Evolutionary conservation across 30 jellyfish, hydroid and myxozoan species (phyloP).

Genomic region (Hydractinia echinata): DNA sequence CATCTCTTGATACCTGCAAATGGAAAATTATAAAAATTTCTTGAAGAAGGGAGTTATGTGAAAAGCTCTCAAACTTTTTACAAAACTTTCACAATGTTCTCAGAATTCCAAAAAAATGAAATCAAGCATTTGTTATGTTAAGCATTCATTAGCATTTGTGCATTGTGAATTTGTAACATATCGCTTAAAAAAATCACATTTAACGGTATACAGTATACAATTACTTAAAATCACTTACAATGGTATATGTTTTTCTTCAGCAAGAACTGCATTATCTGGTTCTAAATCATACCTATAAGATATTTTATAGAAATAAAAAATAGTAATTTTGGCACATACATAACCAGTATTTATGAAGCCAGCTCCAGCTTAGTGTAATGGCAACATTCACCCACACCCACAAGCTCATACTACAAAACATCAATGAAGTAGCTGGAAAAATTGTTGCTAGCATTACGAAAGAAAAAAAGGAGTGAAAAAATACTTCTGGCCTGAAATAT

Average conservation of each 20-base stretch:
- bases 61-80: neutral
- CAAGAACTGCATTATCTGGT: conserved; percentile 79
- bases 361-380: too few species aligned
- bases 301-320: neutral
- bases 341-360: neutral
- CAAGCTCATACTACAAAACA: neutral
- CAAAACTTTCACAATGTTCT: too few species aligned
- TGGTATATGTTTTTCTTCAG: conserved; percentile 81
- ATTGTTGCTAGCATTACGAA: too few species aligned
- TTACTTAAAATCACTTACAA: conserved; percentile 39
- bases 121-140: too few species aligned
- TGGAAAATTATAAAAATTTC: too few species aligned
- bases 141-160: too few species aligned
- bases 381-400: conserved; percentile 22
- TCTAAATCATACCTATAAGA: conserved; percentile 47
- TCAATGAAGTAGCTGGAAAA: too few species aligned
- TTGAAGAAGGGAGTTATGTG: neutral
- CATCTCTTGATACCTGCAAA: conserved; percentile 65
- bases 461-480: too few species aligned
- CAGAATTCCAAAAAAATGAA: too few species aligned
- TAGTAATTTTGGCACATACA: neutral
- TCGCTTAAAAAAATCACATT: too few species aligned
- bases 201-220: neutral
- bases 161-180: too few species aligned
- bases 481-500: neutral